Base-by-base conservation (phyloP, 2,113 vertebrate genomes). In the Columba janthina region DNA sequence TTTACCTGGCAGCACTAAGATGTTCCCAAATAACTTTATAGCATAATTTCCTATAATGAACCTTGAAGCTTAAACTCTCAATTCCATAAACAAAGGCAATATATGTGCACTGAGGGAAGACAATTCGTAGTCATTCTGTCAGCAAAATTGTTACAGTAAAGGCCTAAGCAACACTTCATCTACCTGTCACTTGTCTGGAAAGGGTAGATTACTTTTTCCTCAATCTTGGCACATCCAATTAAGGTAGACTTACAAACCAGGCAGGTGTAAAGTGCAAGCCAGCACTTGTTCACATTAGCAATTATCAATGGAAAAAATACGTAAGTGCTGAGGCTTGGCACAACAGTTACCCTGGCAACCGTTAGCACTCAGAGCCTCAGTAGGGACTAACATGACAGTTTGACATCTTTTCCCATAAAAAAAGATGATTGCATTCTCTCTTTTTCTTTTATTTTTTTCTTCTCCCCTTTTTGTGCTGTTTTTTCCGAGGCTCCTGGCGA, bases 151-250 rank as follows among this genome's bases (percentile, higher is more conserved):
- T 97, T 96, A 93, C 88, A 94, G 94, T 95, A 97, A 97, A 97
- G 95, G 88, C 87, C 94, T 95, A 95, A 96, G 90, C 91, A 97
- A 93, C 93, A 91, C 94, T 98, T 98, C 96, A 97, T 98, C 97
- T 98, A 96, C 94, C 94, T 98, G 98, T 98, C 98, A 98, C 96
- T 97, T 95, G 85, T 94, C 97, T 96, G 96, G 93, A 96, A 98
- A 98, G 96, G 97, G 93, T 92, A 98, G 97, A 98, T 98, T 98
- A 97, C 97, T 97, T 98, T 98, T 98, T 97, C 97, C 92, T 97
- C 96, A 96, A 94, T 97, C 95, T 97, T 97, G 97, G 96, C 97
- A 98, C 97, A 98, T 98, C 97, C 97, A 98, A 98, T 98, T 98
- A 98, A 98, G 94, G 97, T 82, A 97, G 96, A 96, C 95, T 97